A percentile compares a stretch with the other conserved stretches of the same genome.
Conservation (phyloP, 2,888 invertebrate genomes). For the Crematogaster levior region DNA sequence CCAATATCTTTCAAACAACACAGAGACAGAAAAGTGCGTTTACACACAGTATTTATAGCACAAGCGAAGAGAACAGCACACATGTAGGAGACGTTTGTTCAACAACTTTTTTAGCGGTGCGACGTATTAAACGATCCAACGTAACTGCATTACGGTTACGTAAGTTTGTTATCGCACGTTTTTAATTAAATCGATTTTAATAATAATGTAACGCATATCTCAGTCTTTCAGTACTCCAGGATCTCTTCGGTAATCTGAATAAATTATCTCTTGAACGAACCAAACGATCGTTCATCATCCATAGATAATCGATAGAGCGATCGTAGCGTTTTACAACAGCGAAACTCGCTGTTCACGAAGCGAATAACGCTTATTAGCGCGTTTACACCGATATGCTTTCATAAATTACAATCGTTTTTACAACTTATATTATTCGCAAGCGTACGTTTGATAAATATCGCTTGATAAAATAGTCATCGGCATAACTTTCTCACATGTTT, state of each 20-base stretch:
- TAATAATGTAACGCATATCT: background rate
- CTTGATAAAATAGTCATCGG: background rate
- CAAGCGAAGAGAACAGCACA: background rate
- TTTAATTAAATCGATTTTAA: constrained; percentile 12
- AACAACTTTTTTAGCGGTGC: background rate
- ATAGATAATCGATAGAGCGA: background rate
- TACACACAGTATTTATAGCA: constrained; percentile 7
- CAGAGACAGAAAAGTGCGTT: background rate
- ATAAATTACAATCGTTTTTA: background rate
- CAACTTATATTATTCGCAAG: background rate
- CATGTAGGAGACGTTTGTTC: background rate
- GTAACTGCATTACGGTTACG: background rate
- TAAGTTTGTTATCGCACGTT: background rate
- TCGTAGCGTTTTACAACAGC: background rate
- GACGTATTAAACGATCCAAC: background rate
- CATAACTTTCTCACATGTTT: constrained; percentile 26
- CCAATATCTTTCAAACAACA: constrained; percentile 10
- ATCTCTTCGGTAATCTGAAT: background rate
- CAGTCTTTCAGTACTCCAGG: background rate
- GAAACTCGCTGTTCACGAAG: background rate
- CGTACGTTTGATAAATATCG: background rate
- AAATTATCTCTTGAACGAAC: constrained; percentile 9
- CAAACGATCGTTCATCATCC: background rate
- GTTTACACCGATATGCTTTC: background rate
- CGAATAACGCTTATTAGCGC: background rate